Conservation (phyloP, 2,888 invertebrate genomes). For the Notodonta dromedarius region DNA sequence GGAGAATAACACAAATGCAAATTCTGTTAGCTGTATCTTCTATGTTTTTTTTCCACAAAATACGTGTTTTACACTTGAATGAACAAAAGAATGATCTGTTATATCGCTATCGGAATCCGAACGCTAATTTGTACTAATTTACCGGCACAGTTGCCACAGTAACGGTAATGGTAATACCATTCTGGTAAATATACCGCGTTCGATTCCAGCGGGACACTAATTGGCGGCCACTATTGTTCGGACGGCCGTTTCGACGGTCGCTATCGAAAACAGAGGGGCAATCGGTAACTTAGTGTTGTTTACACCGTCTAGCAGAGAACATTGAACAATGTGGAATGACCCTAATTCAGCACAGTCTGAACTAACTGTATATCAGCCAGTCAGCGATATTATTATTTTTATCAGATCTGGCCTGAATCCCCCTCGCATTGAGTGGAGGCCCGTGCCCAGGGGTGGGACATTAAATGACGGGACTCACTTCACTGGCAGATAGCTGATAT, state of each 20-base stretch:
- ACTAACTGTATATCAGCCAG: too few relatives aligned
- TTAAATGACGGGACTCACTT: too few relatives aligned
- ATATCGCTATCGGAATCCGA: conserved; percentile 2
- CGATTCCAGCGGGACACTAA: conserved; percentile 21
- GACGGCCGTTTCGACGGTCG: conserved; percentile 4
- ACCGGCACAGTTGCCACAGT: conserved; percentile 21
- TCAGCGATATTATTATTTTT: too few relatives aligned
- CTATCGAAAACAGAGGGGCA: not conserved
- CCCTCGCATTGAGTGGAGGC: too few relatives aligned
- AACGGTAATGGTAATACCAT: conserved; percentile 18
- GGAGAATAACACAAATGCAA: too few relatives aligned
- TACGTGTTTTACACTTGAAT: not conserved
- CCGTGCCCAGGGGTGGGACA: too few relatives aligned
- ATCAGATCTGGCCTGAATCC: too few relatives aligned
- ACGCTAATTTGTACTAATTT: conserved; percentile 41
- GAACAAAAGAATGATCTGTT: not conserved
- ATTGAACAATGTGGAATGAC: not conserved
- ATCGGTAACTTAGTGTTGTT: conserved; percentile 2
- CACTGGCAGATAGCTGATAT: too few relatives aligned
- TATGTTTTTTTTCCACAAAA: too few relatives aligned
- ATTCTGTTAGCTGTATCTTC: too few relatives aligned
- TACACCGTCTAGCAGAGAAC: not conserved
- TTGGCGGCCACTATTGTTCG: conserved; percentile 31
- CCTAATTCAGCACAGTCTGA: not conserved
- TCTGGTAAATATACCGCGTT: conserved; percentile 8